phyloP scores from a whole-genome alignment of 2,888 invertebrate genomes.

The Empis stercorea region DNA sequence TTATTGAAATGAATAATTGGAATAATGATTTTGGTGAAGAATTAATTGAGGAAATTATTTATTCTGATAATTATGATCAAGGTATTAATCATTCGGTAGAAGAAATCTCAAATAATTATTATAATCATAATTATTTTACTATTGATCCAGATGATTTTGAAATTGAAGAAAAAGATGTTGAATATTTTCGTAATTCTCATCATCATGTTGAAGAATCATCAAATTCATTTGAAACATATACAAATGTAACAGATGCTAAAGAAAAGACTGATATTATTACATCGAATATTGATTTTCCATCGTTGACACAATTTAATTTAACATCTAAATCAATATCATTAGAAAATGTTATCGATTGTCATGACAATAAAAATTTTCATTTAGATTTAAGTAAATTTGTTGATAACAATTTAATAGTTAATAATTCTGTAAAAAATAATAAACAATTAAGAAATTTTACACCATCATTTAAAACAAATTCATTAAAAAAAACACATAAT shows the following conservation, averaged over 20 bases:
- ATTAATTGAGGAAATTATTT: constrained; percentile 33
- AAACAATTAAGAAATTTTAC: constrained; percentile 29
- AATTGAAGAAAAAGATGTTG: constrained; percentile 12
- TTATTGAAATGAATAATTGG: neutral
- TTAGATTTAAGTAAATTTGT: neutral
- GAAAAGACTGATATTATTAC: neutral
- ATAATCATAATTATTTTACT: constrained; percentile 32
- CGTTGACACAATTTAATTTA: constrained; percentile 6
- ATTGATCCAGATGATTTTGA: constrained; percentile 31
- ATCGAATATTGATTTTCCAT: too few species aligned
- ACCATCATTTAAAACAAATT: neutral
- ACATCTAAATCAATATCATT: constrained; percentile 15
- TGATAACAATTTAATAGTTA: too few species aligned
- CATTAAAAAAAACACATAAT: neutral
- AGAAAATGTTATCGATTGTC: constrained; percentile 11
- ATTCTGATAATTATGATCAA: constrained; percentile 15
- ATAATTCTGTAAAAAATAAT: constrained; percentile 19
- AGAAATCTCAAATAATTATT: neutral
- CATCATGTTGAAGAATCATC: neutral
- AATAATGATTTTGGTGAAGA: constrained; percentile 16
- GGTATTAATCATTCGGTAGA: constrained; percentile 2
- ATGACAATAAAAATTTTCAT: constrained; percentile 2
- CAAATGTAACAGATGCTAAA: neutral
- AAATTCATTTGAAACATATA: neutral
- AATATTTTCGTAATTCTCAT: neutral